Conservation (phyloP, 2,797 vertebrate species). For the Emydoidea blandingii region DNA sequence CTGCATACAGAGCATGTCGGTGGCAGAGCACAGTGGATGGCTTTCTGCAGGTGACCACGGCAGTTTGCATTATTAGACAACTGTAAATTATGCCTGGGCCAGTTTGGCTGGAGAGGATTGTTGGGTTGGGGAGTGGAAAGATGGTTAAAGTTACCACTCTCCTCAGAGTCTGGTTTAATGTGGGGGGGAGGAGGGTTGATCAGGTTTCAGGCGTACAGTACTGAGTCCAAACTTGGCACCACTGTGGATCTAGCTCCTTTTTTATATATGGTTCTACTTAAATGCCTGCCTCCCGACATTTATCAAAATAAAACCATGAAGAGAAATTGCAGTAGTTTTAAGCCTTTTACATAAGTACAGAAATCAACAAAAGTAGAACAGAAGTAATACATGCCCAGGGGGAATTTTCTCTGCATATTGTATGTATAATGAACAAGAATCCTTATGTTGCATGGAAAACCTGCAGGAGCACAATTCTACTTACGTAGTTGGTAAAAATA, state of each 20-base stretch:
- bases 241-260: not conserved
- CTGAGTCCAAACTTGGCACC: not conserved
- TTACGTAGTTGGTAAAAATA: slow-evolving; percentile 34
- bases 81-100: no score
- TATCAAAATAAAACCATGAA: not conserved
- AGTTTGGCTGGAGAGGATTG: no score
- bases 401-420: slow-evolving; percentile 27
- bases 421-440: slow-evolving; percentile 21
- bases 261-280: not conserved
- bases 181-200: not conserved
- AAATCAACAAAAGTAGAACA: slow-evolving; percentile 23
- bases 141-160: no score
- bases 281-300: not conserved
- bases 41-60: not conserved
- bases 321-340: slow-evolving; percentile 5
- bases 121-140: no score
- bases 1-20: not conserved
- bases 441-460: not conserved
- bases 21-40: no score
- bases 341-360: not conserved
- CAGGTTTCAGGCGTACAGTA: not conserved
- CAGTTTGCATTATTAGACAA: not conserved
- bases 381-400: not conserved
- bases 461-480: slow-evolving; percentile 37
- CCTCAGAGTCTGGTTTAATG: no score